Conservation (phyloP, 2,113 vertebrate genomes). For the Dicrurus megarhynchus region DNA sequence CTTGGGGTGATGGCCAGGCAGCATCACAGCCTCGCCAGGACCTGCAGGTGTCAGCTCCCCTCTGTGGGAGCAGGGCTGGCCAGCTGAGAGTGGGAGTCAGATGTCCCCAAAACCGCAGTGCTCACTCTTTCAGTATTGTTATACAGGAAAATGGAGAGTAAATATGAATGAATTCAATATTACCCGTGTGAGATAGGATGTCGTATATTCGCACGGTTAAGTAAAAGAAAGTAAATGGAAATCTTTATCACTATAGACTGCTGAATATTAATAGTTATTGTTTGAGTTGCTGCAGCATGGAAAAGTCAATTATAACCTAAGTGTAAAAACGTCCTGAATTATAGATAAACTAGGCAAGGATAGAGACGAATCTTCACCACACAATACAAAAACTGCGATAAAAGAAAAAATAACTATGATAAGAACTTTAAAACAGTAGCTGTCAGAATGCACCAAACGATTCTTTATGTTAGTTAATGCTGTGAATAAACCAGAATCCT, state of each 20-base stretch:
- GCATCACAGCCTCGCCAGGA: background rate
- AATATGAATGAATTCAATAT: constrained; percentile 61
- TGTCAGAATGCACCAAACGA: background rate
- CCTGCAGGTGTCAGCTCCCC: background rate
- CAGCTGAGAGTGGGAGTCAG: background rate
- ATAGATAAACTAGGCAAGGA: constrained; percentile 68
- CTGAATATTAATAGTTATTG: constrained; percentile 76
- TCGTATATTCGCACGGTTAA: constrained; percentile 36
- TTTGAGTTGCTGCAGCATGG: constrained; percentile 62
- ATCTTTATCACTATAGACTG: constrained; percentile 71
- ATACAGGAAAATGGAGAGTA: constrained; percentile 39
- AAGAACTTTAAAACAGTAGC: constrained; percentile 56
- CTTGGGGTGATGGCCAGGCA: background rate
- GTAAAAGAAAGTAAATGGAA: constrained; percentile 70
- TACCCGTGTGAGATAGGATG: constrained; percentile 47
- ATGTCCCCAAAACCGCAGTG: background rate
- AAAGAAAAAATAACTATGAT: constrained; percentile 56
- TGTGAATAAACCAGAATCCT: background rate
- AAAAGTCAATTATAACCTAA: constrained; percentile 73
- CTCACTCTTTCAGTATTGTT: constrained; percentile 15
- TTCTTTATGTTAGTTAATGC: background rate
- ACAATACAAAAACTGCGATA: constrained; percentile 36
- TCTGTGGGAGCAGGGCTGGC: background rate
- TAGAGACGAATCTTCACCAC: constrained; percentile 28
- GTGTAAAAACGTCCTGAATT: constrained; percentile 66